Conservation (phyloP, 2,797 vertebrate species). For the Pteropus rufus region DNA sequence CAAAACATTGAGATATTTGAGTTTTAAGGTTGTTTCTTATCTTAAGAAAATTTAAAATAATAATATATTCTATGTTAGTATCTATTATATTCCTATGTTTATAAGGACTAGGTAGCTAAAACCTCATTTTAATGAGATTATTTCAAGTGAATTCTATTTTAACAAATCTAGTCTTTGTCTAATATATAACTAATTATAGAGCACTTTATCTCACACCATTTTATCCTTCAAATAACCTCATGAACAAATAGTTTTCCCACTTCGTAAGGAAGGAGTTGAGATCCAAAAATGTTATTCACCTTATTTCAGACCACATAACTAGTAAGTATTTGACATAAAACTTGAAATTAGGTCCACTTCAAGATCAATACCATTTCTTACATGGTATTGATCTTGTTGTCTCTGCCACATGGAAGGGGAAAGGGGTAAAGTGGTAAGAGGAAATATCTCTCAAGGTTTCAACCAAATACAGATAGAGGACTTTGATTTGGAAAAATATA, state of each 20-base stretch:
- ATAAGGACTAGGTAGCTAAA: not conserved
- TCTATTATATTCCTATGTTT: not conserved
- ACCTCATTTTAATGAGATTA: not conserved
- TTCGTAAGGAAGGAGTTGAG: not conserved
- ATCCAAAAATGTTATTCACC: not conserved
- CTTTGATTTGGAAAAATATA: not conserved
- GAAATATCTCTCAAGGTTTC: not conserved
- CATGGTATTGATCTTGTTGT: not conserved
- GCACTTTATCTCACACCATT: not conserved
- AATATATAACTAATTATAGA: not conserved
- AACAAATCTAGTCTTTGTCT: not conserved
- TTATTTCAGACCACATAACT: not conserved
- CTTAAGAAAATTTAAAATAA: not conserved
- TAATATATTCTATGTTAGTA: not conserved
- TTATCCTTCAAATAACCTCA: not conserved
- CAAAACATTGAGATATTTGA: not conserved
- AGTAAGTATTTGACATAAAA: not conserved
- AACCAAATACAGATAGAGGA: not conserved
- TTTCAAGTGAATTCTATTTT: not conserved
- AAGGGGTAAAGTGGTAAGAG: not conserved
- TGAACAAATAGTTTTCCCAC: not conserved
- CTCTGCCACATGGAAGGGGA: not conserved
- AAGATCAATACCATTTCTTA: not conserved
- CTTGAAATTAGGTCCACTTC: not conserved
- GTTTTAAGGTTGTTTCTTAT: not conserved